A percentile compares a stretch with the other conserved stretches of the same genome.
Evolutionary conservation across 2,113 vertebrate genomes (phyloP).

Genomic region (Microtus oregoni): DNA sequence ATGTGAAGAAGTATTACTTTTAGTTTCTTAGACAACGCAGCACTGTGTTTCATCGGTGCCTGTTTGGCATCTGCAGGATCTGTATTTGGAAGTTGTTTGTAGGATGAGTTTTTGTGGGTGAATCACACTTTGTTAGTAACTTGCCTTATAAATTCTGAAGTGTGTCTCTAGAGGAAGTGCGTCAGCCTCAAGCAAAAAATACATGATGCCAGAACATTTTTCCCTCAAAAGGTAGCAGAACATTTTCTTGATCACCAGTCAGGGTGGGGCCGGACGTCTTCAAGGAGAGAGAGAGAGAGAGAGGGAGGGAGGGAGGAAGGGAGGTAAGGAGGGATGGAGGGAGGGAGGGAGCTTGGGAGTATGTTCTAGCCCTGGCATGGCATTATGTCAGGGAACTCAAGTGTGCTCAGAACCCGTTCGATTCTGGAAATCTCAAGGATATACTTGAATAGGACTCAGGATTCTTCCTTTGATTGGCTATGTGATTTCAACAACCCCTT

Average conservation of each 20-base stretch:
- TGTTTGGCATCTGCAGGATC: neutral
- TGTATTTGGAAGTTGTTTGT: conserved; percentile 64
- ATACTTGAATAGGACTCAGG: neutral
- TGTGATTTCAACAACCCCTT: neutral
- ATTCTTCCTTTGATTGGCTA: neutral
- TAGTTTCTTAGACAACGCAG: conserved; percentile 14
- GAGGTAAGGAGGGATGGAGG: too few relatives aligned
- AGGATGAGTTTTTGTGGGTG: conserved; percentile 51
- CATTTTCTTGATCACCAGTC: conserved; percentile 58
- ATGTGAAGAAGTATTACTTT: conserved; percentile 17
- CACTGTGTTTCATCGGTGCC: conserved; percentile 17
- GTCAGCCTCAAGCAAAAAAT: neutral
- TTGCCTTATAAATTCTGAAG: conserved; percentile 49
- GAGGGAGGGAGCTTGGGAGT: neutral
- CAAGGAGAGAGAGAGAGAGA: too few relatives aligned
- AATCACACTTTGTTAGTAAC: conserved; percentile 58
- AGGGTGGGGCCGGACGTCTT: neutral
- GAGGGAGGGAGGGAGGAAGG: too few relatives aligned
- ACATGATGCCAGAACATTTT: conserved; percentile 33
- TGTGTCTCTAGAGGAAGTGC: conserved; percentile 64
- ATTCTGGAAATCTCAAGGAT: neutral
- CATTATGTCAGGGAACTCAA: neutral
- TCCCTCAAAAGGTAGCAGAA: conserved; percentile 22
- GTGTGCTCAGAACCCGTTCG: neutral
- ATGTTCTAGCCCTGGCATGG: neutral